These are phyloP conservation scores for Scylla paramamosain DNA, from an alignment of 1,140 invertebrate genomes.

Conservation along the genomic window DNA sequence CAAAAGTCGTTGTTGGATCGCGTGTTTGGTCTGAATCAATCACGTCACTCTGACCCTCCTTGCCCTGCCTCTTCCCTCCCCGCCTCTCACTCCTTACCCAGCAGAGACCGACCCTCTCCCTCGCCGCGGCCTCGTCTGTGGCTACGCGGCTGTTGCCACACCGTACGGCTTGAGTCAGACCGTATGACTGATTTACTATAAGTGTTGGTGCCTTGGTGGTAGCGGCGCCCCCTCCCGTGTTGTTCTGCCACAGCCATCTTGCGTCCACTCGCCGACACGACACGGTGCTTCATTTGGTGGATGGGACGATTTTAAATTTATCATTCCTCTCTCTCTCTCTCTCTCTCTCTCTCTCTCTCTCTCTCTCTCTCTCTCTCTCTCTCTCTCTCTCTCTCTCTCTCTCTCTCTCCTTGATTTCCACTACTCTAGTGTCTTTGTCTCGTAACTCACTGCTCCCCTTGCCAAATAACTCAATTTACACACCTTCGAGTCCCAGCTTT, in stretches of 20 bases:
- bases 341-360: conserved; percentile 56
- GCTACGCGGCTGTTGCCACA: conserved; percentile 15
- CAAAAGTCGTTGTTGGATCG: conserved; percentile 64
- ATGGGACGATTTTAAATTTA: conserved; percentile 1
- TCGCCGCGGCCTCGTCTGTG: neutral
- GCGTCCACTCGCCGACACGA: neutral
- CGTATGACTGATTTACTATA: conserved; percentile 63
- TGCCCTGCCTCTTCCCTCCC: conserved; percentile 16
- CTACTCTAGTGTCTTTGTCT: neutral
- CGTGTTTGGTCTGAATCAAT: conserved; percentile 74
- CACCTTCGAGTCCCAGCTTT: neutral
- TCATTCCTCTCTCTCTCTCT: neutral
- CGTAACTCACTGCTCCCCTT: neutral
- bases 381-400: conserved; percentile 51
- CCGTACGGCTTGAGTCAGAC: conserved; percentile 27
- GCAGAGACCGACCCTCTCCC: neutral
- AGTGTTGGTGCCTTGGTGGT: conserved; percentile 44
- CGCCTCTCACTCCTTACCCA: conserved; percentile 38
- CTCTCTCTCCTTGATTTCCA: conserved; percentile 31
- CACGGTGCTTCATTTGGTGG: neutral
- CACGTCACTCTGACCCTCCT: conserved; percentile 61
- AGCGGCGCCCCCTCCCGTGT: neutral
- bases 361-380: conserved; percentile 15
- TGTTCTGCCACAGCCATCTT: neutral
- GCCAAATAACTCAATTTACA: neutral